Percentiles rank a stretch among this genome's conserved stretches.
These are phyloP conservation scores for Eudemis profundana DNA, from an alignment of 2,888 invertebrate genomes.

Conservation along the genomic window DNA sequence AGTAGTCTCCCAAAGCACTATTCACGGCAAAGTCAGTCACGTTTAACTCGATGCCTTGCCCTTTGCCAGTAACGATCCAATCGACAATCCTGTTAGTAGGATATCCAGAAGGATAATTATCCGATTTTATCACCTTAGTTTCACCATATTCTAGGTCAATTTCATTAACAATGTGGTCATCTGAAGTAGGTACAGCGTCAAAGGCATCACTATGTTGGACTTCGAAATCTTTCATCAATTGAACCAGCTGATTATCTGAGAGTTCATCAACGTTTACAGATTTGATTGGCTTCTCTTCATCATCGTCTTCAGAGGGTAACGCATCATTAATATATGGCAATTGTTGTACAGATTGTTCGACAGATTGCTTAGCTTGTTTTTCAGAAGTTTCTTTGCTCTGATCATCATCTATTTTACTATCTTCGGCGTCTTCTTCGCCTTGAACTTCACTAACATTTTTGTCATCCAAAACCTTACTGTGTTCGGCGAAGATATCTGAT, in stretches of 20 bases:
- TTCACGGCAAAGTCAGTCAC: conserved; percentile 71
- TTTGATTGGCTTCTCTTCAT: conserved; percentile 3
- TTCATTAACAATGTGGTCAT: conserved; percentile 44
- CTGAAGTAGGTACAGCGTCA: not conserved
- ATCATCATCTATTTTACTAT: conserved; percentile 46
- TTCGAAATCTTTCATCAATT: conserved; percentile 33
- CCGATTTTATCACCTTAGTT: conserved; percentile 63
- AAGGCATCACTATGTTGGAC: conserved; percentile 26
- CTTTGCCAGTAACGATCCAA: conserved; percentile 72
- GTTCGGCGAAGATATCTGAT: conserved; percentile 50
- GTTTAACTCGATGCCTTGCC: conserved; percentile 75
- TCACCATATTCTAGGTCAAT: conserved; percentile 60
- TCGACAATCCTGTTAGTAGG: conserved; percentile 66
- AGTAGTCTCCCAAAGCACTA: conserved; percentile 68
- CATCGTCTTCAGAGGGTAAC: conserved; percentile 8
- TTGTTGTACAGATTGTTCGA: conserved; percentile 26
- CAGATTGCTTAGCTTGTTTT: conserved; percentile 38
- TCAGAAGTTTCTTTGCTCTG: conserved; percentile 43
- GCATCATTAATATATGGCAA: conserved; percentile 24
- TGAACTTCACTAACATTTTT: conserved; percentile 34
- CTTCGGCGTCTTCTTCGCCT: conserved; percentile 45
- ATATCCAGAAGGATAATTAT: conserved; percentile 65
- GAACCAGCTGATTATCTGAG: conserved; percentile 20
- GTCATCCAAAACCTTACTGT: conserved; percentile 36
- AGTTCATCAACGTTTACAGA: conserved; percentile 21